These are phyloP conservation scores for Dendrolimus houi DNA, from an alignment of 2,888 invertebrate species.

Conservation along the genomic window DNA sequence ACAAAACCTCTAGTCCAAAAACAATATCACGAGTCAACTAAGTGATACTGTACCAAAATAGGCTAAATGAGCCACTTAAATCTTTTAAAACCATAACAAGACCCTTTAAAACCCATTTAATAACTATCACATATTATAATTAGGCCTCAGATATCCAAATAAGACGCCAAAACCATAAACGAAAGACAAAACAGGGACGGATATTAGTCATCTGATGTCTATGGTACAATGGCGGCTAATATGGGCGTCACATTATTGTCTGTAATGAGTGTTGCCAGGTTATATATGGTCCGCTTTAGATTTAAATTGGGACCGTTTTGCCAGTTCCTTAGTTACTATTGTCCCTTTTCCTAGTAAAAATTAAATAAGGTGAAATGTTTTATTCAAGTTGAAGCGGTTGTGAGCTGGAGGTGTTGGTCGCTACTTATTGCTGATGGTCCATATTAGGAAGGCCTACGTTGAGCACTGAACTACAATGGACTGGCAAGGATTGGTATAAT, in stretches of 20 bases:
- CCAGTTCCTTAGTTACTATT: not conserved
- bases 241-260: constrained; percentile 24
- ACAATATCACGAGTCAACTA: no score
- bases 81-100: not conserved
- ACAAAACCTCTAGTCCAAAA: no score
- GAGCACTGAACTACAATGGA: no score
- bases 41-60: no score
- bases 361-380: no score
- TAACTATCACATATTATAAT: constrained; percentile 12
- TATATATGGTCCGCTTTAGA: constrained; percentile 10
- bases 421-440: no score
- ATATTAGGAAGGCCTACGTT: no score
- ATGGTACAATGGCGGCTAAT: constrained; percentile 36
- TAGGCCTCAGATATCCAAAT: constrained; percentile 19
- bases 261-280: constrained; percentile 4
- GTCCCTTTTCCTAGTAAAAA: not conserved
- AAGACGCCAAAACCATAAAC: constrained; percentile 19
- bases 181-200: constrained; percentile 29
- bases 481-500: no score
- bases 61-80: not conserved
- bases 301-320: not conserved
- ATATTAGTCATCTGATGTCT: constrained; percentile 43
- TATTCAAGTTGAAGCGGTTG: no score
- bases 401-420: no score
- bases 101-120: constrained; percentile 2